Evolutionary conservation across 30 jellyfish, hydroid and myxozoan genomes (phyloP).

Genomic region (Hydractinia echinata): DNA sequence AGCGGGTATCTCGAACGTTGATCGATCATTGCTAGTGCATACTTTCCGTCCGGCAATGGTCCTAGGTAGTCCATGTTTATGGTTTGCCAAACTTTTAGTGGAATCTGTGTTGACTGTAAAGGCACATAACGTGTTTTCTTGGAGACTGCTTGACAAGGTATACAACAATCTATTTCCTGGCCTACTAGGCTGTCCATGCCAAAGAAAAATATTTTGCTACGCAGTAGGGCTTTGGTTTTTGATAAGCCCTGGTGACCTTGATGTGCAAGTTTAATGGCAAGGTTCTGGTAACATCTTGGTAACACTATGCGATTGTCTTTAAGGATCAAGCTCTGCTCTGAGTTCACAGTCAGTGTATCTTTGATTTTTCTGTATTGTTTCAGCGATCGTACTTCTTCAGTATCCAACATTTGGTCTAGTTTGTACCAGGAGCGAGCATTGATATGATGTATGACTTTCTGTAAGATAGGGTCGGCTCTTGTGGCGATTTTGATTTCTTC

Average conservation of each 20-base stretch:
- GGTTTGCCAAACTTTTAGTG: constrained; percentile 38
- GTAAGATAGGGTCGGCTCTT: neutral
- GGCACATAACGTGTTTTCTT: neutral
- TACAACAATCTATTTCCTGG: constrained; percentile 18
- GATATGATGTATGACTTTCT: neutral
- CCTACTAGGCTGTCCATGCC: constrained; percentile 22
- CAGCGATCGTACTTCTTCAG: too few species aligned
- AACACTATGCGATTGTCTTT: too few species aligned
- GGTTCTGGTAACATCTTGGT: neutral
- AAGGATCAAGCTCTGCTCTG: too few species aligned
- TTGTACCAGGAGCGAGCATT: too few species aligned
- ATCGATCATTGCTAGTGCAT: too few species aligned
- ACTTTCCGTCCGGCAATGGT: constrained; percentile 43
- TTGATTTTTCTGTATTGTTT: too few species aligned
- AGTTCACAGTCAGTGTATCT: too few species aligned
- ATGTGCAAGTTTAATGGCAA: constrained; percentile 34
- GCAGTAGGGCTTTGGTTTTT: constrained; percentile 32
- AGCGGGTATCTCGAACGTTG: too few species aligned
- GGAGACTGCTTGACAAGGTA: constrained; percentile 57
- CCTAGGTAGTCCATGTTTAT: constrained; percentile 58
- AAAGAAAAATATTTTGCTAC: constrained; percentile 45
- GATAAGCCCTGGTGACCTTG: constrained; percentile 49
- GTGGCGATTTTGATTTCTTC: too few species aligned
- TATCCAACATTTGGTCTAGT: too few species aligned
- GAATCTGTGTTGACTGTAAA: constrained; percentile 33